Percentiles rank a stretch among this genome's conserved stretches.
phyloP scores from a whole-genome alignment of 2,888 invertebrate species.

The Ommatoiulus sabulosus region DNA sequence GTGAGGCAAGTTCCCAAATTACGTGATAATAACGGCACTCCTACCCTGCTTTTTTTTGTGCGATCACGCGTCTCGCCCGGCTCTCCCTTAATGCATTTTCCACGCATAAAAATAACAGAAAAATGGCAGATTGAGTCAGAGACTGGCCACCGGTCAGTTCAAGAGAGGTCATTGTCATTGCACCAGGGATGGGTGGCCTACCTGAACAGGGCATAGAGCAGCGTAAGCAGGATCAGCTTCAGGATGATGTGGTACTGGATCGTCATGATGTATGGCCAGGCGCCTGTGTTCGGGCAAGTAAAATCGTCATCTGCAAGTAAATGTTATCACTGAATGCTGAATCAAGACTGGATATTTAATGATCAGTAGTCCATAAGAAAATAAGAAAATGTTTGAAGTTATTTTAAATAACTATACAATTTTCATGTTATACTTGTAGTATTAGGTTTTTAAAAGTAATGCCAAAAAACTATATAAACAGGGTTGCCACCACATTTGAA shows the following conservation, averaged over 20 bases:
- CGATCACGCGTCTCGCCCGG: slow-evolving; percentile 52
- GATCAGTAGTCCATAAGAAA: no score
- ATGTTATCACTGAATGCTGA: no score
- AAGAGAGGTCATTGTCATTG: not conserved
- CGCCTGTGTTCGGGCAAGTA: slow-evolving; percentile 60
- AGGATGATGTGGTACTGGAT: slow-evolving; percentile 64
- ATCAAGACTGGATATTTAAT: no score
- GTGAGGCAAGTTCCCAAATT: slow-evolving; percentile 1
- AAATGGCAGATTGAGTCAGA: slow-evolving; percentile 9
- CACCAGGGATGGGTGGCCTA: slow-evolving; percentile 56
- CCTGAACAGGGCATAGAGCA: slow-evolving; percentile 67
- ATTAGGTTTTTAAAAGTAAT: no score
- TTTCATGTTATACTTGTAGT: no score
- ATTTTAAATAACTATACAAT: no score
- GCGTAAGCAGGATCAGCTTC: slow-evolving; percentile 66
- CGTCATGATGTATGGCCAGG: slow-evolving; percentile 62
- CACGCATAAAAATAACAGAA: slow-evolving; percentile 42
- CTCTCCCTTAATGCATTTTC: slow-evolving; percentile 52
- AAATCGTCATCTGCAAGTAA: slow-evolving; percentile 60
- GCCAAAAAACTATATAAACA: no score
- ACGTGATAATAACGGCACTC: slow-evolving; percentile 38
- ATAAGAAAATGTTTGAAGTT: no score
- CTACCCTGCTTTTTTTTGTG: slow-evolving; percentile 53
- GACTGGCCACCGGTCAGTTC: slow-evolving; percentile 15
- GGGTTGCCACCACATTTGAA: no score